These are phyloP conservation scores for Drosophila flavopinicola DNA, from an alignment of 2,888 invertebrate species.

Conservation along the genomic window DNA sequence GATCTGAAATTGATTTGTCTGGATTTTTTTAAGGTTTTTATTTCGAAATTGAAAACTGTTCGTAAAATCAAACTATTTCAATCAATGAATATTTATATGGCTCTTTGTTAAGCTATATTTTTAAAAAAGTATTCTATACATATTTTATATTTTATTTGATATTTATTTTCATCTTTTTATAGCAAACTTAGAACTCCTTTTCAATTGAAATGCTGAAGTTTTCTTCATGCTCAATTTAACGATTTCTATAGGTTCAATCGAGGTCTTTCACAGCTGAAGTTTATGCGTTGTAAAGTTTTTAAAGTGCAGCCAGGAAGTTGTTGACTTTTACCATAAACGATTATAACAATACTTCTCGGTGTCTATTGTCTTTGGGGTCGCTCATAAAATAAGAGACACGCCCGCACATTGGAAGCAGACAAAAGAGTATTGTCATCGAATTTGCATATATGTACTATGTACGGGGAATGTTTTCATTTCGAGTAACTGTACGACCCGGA, in stretches of 20 bases:
- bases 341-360: slow-evolving; percentile 26
- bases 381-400: slow-evolving; percentile 40
- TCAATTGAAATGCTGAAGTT: not conserved
- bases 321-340: slow-evolving; percentile 46
- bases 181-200: no score
- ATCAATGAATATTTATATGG: no score
- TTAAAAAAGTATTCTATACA: no score
- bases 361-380: slow-evolving; percentile 16
- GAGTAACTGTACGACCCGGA: slow-evolving; percentile 34
- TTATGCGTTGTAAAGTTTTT: not conserved
- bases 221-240: not conserved
- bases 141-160: no score
- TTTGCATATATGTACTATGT: slow-evolving; percentile 48
- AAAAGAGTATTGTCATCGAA: slow-evolving; percentile 44
- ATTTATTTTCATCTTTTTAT: no score
- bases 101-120: no score
- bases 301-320: slow-evolving; percentile 41
- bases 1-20: not conserved
- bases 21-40: not conserved
- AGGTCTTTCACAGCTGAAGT: not conserved
- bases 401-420: slow-evolving; percentile 47
- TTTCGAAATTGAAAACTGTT: not conserved
- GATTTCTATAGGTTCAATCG: not conserved
- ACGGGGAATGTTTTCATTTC: slow-evolving; percentile 35
- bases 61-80: no score